Conservation (phyloP, 1,140 invertebrate genomes). For the Heliconius himera region DNA sequence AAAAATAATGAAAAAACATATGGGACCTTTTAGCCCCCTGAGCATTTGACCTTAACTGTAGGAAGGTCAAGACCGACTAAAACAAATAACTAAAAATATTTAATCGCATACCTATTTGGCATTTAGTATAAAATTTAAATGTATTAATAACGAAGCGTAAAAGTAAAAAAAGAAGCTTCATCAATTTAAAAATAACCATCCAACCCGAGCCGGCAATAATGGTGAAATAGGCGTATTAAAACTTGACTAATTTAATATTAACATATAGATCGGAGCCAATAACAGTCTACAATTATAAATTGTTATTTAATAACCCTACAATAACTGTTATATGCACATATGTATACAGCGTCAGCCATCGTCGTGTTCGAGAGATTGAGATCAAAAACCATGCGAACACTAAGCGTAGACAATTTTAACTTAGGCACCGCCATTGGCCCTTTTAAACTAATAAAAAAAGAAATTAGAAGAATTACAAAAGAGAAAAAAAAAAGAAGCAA, state of each 20-base stretch:
- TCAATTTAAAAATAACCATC: slow-evolving; percentile 45
- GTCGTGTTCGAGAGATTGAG: slow-evolving; percentile 25
- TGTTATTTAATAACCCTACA: slow-evolving; percentile 7
- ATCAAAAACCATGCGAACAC: slow-evolving; percentile 34
- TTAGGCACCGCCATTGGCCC: slow-evolving; percentile 18
- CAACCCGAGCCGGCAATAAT: slow-evolving; percentile 31
- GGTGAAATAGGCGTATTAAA: slow-evolving; percentile 17
- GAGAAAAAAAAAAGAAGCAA: slow-evolving; percentile 45
- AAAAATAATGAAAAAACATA: not conserved
- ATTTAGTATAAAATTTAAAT: slow-evolving; percentile 33
- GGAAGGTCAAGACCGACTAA: slow-evolving; percentile 23
- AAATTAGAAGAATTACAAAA: slow-evolving; percentile 48
- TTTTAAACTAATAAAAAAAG: slow-evolving; percentile 24
- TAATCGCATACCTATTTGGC: slow-evolving; percentile 37
- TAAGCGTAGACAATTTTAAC: not conserved
- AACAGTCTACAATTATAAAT: slow-evolving; percentile 10
- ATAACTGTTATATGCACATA: not conserved
- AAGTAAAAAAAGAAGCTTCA: slow-evolving; percentile 26
- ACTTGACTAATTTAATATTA: slow-evolving; percentile 27
- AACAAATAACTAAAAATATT: slow-evolving; percentile 32
- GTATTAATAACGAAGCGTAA: slow-evolving; percentile 35
- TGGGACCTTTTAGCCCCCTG: slow-evolving; percentile 19
- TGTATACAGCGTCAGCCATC: not conserved
- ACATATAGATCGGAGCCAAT: slow-evolving; percentile 21
- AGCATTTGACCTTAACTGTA: slow-evolving; percentile 32